Base-by-base conservation (phyloP, 2,888 invertebrate species). In the Cheilosia urbana region DNA sequence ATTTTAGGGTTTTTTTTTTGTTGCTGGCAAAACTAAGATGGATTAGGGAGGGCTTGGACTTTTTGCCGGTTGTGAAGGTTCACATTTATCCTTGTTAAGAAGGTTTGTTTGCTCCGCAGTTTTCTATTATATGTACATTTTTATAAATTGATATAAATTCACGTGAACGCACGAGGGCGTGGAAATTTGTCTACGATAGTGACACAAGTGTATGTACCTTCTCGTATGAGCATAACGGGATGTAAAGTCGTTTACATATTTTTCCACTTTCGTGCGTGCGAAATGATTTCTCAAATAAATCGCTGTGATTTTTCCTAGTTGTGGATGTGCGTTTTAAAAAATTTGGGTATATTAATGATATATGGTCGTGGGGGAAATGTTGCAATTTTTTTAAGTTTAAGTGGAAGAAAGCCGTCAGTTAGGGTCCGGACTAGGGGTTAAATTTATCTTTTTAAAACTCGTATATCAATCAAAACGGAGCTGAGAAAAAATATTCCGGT, bases 131-230 rank as follows among this genome's bases (percentile, higher is more conserved):
- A 47, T 47, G 17, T 17, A 17, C 17, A 17, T 47, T 17, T 47
- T 17, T 51, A 76, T 76, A 76, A 76, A 76, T 68, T 76, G 76
- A 58, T 75, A 73, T 73, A 73, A 73, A 73, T 73, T 73, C 73
- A 49, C 72, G 53, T 71, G 71, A 47, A 49, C 34, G 49, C 13
- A 45, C 2, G 45, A 45, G 47, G 34, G 63, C 55, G 73, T 65
- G 57, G 13, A 57, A 21, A 30, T 62, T 62, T 13, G 11, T 51
- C 60, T 51, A 42, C 15, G 19, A 19, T 62, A 37, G 37, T 37
- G 37, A 13, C 13, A 13, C 13, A 37, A 11, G 37, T 37, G 37
- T 37, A 37, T 2, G 37, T 37, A 7, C 7, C 30, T 30, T 9
- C 30, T 9, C 30, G 2, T 30, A 37, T 11, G 37, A 34, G 34